Evolutionary conservation across 2,888 invertebrate species (phyloP).

Genomic region (Podabrus alpinus): DNA sequence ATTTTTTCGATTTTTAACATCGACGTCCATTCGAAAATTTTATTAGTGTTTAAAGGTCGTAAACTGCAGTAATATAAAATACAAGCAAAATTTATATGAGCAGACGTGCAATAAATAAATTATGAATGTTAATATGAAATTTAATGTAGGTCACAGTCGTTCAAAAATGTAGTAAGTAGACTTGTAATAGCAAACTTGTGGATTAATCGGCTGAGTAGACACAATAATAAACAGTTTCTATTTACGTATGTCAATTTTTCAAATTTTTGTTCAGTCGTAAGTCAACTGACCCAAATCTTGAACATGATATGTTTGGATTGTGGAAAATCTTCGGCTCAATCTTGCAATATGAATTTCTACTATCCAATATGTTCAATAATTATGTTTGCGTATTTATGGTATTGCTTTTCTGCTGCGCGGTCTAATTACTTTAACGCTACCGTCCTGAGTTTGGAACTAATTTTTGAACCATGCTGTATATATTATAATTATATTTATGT

Average conservation of each 20-base stretch:
- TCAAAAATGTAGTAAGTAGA: background rate
- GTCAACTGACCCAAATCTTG: background rate
- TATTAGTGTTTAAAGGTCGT: background rate
- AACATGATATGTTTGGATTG: background rate
- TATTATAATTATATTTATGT: no score
- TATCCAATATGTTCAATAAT: no score
- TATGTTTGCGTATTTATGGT: no score
- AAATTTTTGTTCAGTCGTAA: background rate
- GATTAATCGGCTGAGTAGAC: background rate
- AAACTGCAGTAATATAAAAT: background rate
- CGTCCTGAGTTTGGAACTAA: no score
- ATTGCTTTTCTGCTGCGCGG: no score
- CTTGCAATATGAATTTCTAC: no score
- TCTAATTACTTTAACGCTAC: no score
- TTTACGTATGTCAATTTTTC: background rate
- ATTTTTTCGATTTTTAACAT: background rate
- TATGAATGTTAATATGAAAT: conserved; percentile 19
- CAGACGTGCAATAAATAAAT: conserved; percentile 20
- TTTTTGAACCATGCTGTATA: no score
- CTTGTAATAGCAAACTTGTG: background rate
- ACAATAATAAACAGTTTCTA: background rate
- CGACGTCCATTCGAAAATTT: background rate
- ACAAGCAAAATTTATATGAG: background rate
- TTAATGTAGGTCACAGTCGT: conserved; percentile 18
- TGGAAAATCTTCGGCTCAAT: background rate